phyloP scores from a whole-genome alignment of 1,140 invertebrate species.

The Bombus impatiens region DNA sequence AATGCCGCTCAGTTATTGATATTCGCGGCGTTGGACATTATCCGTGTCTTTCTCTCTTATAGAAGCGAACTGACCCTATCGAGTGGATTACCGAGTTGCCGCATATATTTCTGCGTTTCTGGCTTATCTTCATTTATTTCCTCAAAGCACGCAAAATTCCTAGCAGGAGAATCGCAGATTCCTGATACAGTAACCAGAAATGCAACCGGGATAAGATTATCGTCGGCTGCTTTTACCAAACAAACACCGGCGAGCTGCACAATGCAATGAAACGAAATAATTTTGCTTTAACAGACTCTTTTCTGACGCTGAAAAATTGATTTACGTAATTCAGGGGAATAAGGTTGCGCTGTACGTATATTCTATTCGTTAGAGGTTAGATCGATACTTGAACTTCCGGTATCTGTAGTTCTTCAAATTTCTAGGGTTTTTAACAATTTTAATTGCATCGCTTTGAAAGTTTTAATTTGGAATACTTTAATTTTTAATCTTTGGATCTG shows the following conservation, averaged over 20 bases:
- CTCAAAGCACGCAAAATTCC: background rate
- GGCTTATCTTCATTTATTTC: slow-evolving; percentile 3
- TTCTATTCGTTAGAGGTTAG: too few relatives aligned
- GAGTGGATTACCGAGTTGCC: background rate
- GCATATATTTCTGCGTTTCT: background rate
- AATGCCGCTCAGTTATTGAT: slow-evolving; percentile 29
- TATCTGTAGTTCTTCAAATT: too few relatives aligned
- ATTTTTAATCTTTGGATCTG: too few relatives aligned
- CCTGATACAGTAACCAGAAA: background rate
- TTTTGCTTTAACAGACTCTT: background rate
- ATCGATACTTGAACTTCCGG: too few relatives aligned
- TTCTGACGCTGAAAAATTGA: background rate
- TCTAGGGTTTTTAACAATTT: too few relatives aligned
- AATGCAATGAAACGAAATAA: too few relatives aligned
- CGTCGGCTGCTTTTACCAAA: background rate
- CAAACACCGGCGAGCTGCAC: background rate
- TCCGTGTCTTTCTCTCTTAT: background rate
- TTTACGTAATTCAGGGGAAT: background rate
- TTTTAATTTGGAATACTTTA: too few relatives aligned
- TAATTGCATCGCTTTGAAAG: too few relatives aligned
- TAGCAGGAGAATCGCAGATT: background rate
- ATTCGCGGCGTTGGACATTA: background rate
- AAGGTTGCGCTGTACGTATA: background rate
- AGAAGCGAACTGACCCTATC: background rate
- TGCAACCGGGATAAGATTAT: background rate